Conservation (phyloP, 1,140 invertebrate species). For the Magallana gigas region DNA sequence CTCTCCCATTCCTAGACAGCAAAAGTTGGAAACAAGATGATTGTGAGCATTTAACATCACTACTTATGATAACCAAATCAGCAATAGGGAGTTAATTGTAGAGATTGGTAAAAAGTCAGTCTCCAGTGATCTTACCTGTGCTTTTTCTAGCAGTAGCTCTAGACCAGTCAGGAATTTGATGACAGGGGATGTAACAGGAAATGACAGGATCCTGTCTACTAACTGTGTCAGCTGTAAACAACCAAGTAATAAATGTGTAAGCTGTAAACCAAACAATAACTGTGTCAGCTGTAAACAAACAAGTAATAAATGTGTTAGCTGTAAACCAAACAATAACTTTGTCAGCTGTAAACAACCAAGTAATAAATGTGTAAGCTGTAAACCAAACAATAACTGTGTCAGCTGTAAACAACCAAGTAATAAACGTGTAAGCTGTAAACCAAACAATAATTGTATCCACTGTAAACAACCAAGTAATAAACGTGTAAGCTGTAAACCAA, state of each 20-base stretch:
- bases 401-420: too few relatives aligned
- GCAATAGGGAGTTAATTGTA: not conserved
- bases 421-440: too few relatives aligned
- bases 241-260: not conserved
- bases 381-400: too few relatives aligned
- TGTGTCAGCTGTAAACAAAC: conserved; percentile 59
- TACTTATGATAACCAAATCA: not conserved
- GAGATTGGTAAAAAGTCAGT: too few relatives aligned
- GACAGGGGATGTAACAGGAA: conserved; percentile 89
- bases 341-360: too few relatives aligned
- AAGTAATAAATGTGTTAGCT: too few relatives aligned
- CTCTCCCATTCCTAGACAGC: conserved; percentile 91
- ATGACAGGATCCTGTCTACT: conserved; percentile 87
- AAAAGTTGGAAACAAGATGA: not conserved
- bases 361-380: too few relatives aligned
- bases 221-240: conserved; percentile 81
- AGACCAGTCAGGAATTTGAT: conserved; percentile 94
- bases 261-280: conserved; percentile 76
- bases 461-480: too few relatives aligned
- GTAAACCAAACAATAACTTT: too few relatives aligned
- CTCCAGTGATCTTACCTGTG: conserved; percentile 73
- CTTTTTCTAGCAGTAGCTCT: conserved; percentile 90
- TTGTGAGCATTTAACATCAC: too few relatives aligned
- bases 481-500: too few relatives aligned
- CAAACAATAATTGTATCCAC: too few relatives aligned